These are phyloP conservation scores for Hephaestus fuliginosus DNA, from an alignment of 2,797 vertebrate genomes.

Conservation along the genomic window DNA sequence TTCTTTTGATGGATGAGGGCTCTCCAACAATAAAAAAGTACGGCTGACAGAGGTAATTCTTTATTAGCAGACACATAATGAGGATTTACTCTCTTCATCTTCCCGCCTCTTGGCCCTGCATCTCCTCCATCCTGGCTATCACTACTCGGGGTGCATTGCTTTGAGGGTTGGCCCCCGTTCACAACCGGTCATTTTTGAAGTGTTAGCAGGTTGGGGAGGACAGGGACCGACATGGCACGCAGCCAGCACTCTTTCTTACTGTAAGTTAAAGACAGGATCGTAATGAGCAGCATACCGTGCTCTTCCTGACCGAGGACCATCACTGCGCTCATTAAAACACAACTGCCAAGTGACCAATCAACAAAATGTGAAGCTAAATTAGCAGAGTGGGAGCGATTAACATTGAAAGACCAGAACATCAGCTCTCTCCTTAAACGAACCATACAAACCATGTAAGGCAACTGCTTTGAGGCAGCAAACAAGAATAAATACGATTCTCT, in stretches of 20 bases:
- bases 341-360: slow-evolving; percentile 52
- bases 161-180: slow-evolving; percentile 19
- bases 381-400: slow-evolving; percentile 47
- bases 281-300: slow-evolving; percentile 61
- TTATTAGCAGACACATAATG: slow-evolving; percentile 84
- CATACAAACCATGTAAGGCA: slow-evolving; percentile 5
- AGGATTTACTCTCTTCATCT: slow-evolving; percentile 82
- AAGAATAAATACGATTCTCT: slow-evolving; percentile 8
- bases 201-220: slow-evolving; percentile 32
- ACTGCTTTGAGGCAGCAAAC: slow-evolving; percentile 4
- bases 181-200: slow-evolving; percentile 36
- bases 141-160: slow-evolving; percentile 54
- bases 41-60: slow-evolving; percentile 75
- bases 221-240: slow-evolving; percentile 30
- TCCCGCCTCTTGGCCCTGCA: slow-evolving; percentile 29
- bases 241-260: slow-evolving; percentile 16
- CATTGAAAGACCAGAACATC: slow-evolving; percentile 33
- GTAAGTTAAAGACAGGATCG: slow-evolving; percentile 45
- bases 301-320: slow-evolving; percentile 41
- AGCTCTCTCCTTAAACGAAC: slow-evolving; percentile 27
- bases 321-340: slow-evolving; percentile 68
- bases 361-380: slow-evolving; percentile 52
- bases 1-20: slow-evolving; percentile 71
- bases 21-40: slow-evolving; percentile 77
- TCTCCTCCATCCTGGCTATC: slow-evolving; percentile 36